Evolutionary conservation across 2,888 invertebrate genomes (phyloP).

Genomic region (Epistrophe grossulariae): DNA sequence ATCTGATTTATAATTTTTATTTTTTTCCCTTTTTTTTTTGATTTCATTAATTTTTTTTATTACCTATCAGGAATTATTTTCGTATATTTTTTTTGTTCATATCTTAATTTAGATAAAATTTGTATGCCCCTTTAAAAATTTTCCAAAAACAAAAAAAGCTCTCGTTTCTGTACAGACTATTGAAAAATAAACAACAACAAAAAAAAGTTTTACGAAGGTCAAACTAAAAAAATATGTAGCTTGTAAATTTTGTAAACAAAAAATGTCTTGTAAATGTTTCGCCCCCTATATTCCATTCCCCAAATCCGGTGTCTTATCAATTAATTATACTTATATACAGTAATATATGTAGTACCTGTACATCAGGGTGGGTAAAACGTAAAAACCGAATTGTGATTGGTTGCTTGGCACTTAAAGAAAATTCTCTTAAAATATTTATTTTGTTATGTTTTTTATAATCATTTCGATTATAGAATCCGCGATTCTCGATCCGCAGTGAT

Average conservation of each 20-base stretch:
- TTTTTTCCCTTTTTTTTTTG: background rate
- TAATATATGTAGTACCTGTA: background rate
- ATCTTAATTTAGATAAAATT: conserved; percentile 18
- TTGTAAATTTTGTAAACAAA: background rate
- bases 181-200: conserved; percentile 10
- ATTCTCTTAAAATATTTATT: no score
- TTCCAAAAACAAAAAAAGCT: conserved; percentile 41
- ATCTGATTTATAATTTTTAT: background rate
- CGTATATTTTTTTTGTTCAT: background rate
- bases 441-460: no score
- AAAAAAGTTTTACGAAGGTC: background rate
- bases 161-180: conserved; percentile 64
- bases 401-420: background rate
- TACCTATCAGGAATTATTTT: conserved; percentile 11
- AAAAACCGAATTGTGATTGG: background rate
- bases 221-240: conserved; percentile 1
- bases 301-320: background rate
- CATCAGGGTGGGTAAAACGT: background rate
- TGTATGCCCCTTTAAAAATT: conserved; percentile 5
- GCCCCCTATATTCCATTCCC: background rate
- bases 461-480: no score
- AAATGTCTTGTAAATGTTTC: conserved; percentile 9
- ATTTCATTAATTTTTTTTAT: conserved; percentile 2
- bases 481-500: no score
- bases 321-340: background rate